Conservation (phyloP, 2,797 vertebrate species). For the Anas flavirostris region DNA sequence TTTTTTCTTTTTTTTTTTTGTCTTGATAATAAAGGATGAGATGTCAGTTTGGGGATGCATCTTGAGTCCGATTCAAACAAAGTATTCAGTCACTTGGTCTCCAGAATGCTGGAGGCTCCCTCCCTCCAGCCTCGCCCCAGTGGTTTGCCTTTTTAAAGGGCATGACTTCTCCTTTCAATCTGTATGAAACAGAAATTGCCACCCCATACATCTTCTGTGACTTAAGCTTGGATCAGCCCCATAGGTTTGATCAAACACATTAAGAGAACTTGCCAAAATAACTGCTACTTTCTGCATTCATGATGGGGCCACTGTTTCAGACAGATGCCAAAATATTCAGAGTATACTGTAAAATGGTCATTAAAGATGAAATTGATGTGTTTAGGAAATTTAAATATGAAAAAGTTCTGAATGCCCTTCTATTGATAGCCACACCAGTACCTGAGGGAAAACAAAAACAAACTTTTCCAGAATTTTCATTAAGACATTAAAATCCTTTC, state of each 20-base stretch:
- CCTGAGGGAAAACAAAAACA: not conserved
- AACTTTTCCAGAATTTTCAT: not conserved
- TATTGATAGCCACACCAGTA: not conserved
- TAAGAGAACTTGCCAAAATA: not conserved
- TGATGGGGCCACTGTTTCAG: not conserved
- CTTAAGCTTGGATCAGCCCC: not conserved
- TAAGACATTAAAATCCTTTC: not conserved
- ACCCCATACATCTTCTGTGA: not conserved
- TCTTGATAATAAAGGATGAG: not conserved
- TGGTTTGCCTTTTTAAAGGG: not conserved
- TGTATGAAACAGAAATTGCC: not conserved
- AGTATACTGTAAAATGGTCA: not conserved
- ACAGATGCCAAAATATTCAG: not conserved
- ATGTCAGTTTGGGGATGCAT: not conserved
- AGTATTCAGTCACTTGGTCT: not conserved
- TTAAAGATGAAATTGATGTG: not conserved
- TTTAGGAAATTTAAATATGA: not conserved
- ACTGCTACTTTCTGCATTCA: not conserved
- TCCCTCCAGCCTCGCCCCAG: accelerated
- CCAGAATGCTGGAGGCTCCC: not conserved
- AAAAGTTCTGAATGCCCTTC: not conserved
- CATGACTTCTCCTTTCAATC: not conserved
- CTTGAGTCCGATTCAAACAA: not conserved
- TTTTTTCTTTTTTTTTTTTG: not conserved
- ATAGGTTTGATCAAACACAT: not conserved